Percentiles rank a stretch among this genome's conserved stretches.
phyloP scores from a whole-genome alignment of 2,797 vertebrate species.

The Acanthiza pusilla region DNA sequence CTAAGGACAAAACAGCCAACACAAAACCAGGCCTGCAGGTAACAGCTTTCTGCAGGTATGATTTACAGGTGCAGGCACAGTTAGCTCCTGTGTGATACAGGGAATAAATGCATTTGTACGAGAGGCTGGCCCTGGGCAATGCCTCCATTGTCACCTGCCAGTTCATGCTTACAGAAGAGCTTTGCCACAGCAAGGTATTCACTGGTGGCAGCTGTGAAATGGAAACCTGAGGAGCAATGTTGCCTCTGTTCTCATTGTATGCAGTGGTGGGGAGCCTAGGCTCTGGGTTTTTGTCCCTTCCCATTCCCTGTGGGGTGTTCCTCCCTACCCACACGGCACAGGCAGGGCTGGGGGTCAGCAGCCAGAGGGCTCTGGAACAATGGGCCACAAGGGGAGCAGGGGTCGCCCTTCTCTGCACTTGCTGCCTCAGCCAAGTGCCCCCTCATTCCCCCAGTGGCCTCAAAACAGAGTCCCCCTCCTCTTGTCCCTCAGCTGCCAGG shows the following conservation, averaged over 20 bases:
- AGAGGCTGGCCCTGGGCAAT: not conserved
- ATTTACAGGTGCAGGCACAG: not conserved
- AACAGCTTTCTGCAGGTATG: not conserved
- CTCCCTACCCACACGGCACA: too few species aligned
- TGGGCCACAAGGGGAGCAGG: accelerated
- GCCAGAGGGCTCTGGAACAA: not conserved
- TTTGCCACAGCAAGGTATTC: not conserved
- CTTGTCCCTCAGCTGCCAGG: not conserved
- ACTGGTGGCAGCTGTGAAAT: not conserved
- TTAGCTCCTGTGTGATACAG: not conserved
- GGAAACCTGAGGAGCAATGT: not conserved
- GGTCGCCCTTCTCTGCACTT: not conserved
- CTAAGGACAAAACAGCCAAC: not conserved
- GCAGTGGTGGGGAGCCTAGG: not conserved
- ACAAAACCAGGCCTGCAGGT: not conserved
- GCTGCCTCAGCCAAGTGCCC: not conserved
- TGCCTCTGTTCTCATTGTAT: not conserved
- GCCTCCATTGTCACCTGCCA: not conserved
- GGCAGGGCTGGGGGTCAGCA: not conserved
- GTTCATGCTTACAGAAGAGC: not conserved
- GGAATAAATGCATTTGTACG: not conserved
- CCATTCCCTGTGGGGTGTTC: accelerated
- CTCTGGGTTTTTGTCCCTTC: not conserved
- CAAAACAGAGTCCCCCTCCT: not conserved
- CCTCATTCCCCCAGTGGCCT: not conserved